These are phyloP conservation scores for Clitarchus hookeri DNA, from an alignment of 2,888 invertebrate genomes.

Conservation along the genomic window DNA sequence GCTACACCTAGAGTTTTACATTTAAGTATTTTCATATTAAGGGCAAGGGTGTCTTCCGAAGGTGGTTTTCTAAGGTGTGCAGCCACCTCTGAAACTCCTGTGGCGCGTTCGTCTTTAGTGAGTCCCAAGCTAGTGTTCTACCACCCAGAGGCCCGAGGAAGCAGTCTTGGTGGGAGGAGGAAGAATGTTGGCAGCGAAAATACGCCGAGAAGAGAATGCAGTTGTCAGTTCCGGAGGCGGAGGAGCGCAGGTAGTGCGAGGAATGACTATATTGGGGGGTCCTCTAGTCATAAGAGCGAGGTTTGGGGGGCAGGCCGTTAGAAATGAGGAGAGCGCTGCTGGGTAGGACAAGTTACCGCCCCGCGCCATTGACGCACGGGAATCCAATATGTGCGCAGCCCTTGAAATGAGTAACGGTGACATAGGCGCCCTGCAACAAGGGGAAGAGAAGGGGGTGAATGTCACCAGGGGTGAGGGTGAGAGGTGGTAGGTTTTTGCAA, in stretches of 20 bases:
- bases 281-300: not conserved
- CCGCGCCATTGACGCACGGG: constrained; percentile 5
- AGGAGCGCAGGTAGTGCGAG: not conserved
- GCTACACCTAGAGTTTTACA: no score
- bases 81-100: no score
- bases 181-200: no score
- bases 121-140: no score
- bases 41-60: no score
- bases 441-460: not conserved
- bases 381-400: constrained; percentile 18
- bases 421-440: not conserved
- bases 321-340: not conserved
- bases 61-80: no score
- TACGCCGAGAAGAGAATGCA: no score
- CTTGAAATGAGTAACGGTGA: constrained; percentile 24
- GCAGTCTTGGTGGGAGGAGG: no score
- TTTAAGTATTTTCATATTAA: no score
- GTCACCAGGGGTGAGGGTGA: no score
- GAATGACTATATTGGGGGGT: not conserved
- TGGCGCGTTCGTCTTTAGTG: no score
- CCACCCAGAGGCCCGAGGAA: no score
- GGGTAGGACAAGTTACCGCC: not conserved
- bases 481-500: not conserved
- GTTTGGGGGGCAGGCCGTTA: not conserved
- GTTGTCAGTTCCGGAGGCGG: not conserved